phyloP scores from a whole-genome alignment of 1,140 invertebrate species.

The Diabrotica virgifera region DNA sequence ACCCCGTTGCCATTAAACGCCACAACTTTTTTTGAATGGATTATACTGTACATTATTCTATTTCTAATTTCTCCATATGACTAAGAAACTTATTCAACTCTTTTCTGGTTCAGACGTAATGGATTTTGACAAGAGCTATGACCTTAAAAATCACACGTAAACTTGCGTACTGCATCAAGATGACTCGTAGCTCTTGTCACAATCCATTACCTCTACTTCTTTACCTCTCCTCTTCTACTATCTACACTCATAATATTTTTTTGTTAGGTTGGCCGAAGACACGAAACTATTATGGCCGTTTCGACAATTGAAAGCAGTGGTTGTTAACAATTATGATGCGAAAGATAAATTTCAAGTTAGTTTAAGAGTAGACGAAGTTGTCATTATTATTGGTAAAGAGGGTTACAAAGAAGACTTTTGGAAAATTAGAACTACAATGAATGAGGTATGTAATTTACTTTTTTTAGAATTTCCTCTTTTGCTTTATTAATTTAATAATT shows the following conservation, averaged over 20 bases:
- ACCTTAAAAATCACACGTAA: no score
- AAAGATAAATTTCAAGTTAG: conserved; percentile 74
- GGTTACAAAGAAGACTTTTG: conserved; percentile 43
- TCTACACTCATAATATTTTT: conserved; percentile 1
- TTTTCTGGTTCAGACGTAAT: neutral
- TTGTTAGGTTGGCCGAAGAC: conserved; percentile 50
- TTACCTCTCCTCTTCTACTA: no score
- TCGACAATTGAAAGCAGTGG: conserved; percentile 69
- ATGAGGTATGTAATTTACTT: conserved; percentile 26
- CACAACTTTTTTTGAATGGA: no score
- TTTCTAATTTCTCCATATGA: no score
- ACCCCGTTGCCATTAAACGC: no score
- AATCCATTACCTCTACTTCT: neutral
- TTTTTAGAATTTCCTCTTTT: neutral
- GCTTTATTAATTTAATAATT: no score
- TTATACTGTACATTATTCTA: no score
- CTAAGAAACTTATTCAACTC: no score
- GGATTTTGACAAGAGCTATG: no score
- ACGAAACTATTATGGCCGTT: conserved; percentile 74
- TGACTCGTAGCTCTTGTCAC: neutral
- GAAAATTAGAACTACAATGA: conserved; percentile 35
- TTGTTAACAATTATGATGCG: conserved; percentile 71
- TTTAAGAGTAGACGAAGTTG: conserved; percentile 71
- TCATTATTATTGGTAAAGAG: conserved; percentile 49
- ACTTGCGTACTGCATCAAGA: neutral